Evolutionary conservation across 1,140 invertebrate genomes (phyloP).

Genomic region (Charaxes varanes): DNA sequence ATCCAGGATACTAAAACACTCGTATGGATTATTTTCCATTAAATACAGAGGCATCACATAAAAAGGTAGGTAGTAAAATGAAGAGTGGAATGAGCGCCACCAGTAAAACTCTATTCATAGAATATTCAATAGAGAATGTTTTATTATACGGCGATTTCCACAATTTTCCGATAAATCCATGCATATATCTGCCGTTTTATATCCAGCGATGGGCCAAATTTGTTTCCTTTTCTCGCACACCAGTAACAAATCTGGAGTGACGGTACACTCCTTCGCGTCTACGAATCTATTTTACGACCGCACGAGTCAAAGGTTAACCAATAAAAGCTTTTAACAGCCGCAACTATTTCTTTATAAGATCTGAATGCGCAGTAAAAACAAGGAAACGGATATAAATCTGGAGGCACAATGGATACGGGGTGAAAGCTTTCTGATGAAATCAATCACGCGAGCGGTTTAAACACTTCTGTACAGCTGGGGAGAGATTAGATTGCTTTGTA

Average conservation of each 20-base stretch:
- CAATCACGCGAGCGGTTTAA: slow-evolving; percentile 61
- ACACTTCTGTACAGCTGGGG: too few species aligned
- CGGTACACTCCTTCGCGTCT: slow-evolving; percentile 66
- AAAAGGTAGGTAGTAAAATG: slow-evolving; percentile 55
- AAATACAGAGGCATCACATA: slow-evolving; percentile 41
- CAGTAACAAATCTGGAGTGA: slow-evolving; percentile 64
- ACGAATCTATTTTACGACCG: slow-evolving; percentile 71
- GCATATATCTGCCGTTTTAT: slow-evolving; percentile 65
- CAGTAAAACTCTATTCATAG: slow-evolving; percentile 62
- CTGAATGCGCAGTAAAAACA: slow-evolving; percentile 71
- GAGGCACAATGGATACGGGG: slow-evolving; percentile 45
- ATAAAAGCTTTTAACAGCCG: slow-evolving; percentile 74
- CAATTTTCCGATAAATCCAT: slow-evolving; percentile 67
- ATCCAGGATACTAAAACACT: slow-evolving; percentile 7
- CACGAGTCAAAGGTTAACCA: slow-evolving; percentile 71
- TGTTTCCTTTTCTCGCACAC: slow-evolving; percentile 68
- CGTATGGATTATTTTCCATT: slow-evolving; percentile 19
- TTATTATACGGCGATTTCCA: slow-evolving; percentile 68
- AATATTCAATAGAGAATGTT: slow-evolving; percentile 70
- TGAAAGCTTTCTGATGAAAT: slow-evolving; percentile 39
- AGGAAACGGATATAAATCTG: slow-evolving; percentile 71
- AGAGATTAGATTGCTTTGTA: too few species aligned
- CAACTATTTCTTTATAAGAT: slow-evolving; percentile 74
- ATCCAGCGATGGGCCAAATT: slow-evolving; percentile 59
- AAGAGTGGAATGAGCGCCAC: slow-evolving; percentile 58